A percentile compares a stretch with the other conserved stretches of the same genome.
These are phyloP conservation scores for Drosophila nigricruria DNA, from an alignment of 2,888 invertebrate species.

Conservation along the genomic window DNA sequence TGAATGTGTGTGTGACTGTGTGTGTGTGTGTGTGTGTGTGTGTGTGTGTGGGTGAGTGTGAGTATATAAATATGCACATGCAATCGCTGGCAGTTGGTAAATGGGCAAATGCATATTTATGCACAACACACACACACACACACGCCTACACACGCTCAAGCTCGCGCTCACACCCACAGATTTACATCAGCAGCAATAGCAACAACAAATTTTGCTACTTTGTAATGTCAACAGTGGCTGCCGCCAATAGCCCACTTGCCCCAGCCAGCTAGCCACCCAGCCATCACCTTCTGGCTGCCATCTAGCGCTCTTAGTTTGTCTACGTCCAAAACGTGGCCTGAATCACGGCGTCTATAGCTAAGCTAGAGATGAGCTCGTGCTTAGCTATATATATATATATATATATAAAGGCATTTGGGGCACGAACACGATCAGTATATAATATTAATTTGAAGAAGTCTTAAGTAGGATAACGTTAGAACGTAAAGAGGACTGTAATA, in stretches of 20 bases:
- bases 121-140: slow-evolving; percentile 25
- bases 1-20: slow-evolving; percentile 28
- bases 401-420: too few relatives aligned
- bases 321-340: slow-evolving; percentile 23
- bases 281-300: background rate
- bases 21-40: background rate
- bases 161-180: slow-evolving; percentile 8
- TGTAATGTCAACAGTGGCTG: slow-evolving; percentile 72
- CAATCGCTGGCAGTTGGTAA: slow-evolving; percentile 43
- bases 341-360: slow-evolving; percentile 31
- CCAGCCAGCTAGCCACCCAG: background rate
- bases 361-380: slow-evolving; percentile 32
- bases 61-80: slow-evolving; percentile 54
- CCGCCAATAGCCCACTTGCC: slow-evolving; percentile 13
- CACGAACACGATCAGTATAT: background rate
- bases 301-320: slow-evolving; percentile 2
- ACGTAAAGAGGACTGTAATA: too few relatives aligned
- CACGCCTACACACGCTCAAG: background rate
- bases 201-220: slow-evolving; percentile 55
- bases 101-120: slow-evolving; percentile 72
- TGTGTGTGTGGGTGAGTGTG: slow-evolving; percentile 3
- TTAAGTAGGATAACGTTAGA: too few relatives aligned
- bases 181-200: slow-evolving; percentile 11
- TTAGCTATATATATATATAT: too few relatives aligned
- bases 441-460: too few relatives aligned